Percentiles rank a stretch among this genome's conserved stretches.
These are phyloP conservation scores for Dicrostonyx torquatus DNA, from an alignment of 2,797 vertebrate genomes.

Conservation along the genomic window DNA sequence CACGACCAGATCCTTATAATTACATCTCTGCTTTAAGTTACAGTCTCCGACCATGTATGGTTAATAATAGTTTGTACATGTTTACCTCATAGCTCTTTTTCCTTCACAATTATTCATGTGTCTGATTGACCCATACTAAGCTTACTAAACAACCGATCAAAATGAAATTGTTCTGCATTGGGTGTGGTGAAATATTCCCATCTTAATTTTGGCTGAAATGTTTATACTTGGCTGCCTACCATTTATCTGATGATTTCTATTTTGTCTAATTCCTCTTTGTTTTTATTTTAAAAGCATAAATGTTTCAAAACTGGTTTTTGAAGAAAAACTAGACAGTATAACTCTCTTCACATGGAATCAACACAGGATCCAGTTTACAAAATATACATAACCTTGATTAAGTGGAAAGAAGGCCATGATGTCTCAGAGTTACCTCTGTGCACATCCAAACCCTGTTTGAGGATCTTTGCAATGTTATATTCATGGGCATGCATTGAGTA, in stretches of 20 bases:
- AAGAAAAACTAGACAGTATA: not conserved
- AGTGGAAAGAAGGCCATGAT: not conserved
- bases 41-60: not conserved
- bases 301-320: not conserved
- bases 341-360: not conserved
- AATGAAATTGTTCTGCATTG: not conserved
- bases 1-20: not conserved
- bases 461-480: not conserved
- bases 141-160: constrained; percentile 3
- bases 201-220: constrained; percentile 26
- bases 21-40: constrained; percentile 1
- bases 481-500: not conserved
- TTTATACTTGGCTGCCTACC: constrained; percentile 23
- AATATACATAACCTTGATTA: not conserved
- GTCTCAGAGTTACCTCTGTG: not conserved
- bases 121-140: not conserved
- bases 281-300: not conserved
- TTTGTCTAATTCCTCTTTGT: constrained; percentile 23
- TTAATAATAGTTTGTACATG: not conserved
- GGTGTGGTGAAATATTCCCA: not conserved
- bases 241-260: not conserved
- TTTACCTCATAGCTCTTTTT: constrained; percentile 47
- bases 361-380: not conserved
- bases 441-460: not conserved
- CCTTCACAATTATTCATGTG: constrained; percentile 1